Percentiles rank a stretch among this genome's conserved stretches.
Conservation (phyloP, 2,113 vertebrate species). For the Hypocryptadius cinnamomeus region DNA sequence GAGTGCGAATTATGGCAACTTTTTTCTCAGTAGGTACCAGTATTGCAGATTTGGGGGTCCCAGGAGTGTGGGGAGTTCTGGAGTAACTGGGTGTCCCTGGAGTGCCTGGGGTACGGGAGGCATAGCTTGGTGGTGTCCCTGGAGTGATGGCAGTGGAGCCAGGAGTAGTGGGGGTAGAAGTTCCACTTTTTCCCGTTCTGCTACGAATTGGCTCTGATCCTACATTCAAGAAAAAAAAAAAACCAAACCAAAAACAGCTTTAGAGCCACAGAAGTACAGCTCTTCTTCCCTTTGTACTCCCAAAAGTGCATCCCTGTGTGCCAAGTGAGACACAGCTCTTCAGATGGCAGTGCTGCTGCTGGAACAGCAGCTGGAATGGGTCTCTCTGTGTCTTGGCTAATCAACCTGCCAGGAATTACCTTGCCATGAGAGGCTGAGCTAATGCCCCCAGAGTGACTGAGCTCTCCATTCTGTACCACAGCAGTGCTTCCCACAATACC, state of each 20-base stretch:
- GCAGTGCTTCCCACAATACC: background rate
- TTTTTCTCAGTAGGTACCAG: slow-evolving; percentile 91
- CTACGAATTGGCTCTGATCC: slow-evolving; percentile 86
- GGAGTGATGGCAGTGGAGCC: slow-evolving; percentile 90
- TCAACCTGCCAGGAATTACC: background rate
- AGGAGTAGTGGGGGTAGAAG: slow-evolving; percentile 90
- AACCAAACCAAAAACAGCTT: background rate
- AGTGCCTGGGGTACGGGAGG: slow-evolving; percentile 90
- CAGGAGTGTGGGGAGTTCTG: slow-evolving; percentile 89
- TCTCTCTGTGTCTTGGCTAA: background rate
- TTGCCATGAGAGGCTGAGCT: background rate
- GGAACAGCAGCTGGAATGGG: background rate
- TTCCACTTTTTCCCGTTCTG: slow-evolving; percentile 86
- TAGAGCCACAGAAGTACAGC: background rate
- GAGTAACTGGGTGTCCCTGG: slow-evolving; percentile 82
- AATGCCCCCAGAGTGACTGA: background rate
- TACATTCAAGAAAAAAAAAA: background rate
- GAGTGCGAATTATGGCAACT: slow-evolving; percentile 91
- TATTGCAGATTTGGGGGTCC: slow-evolving; percentile 90
- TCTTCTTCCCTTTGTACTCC: background rate
- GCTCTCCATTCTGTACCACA: background rate
- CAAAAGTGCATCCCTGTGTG: background rate
- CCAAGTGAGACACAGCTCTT: background rate
- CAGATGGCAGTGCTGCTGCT: background rate
- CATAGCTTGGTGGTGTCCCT: slow-evolving; percentile 88